Percentiles rank a stretch among this genome's conserved stretches.
These are phyloP conservation scores for Pterois miles DNA, from an alignment of 2,797 vertebrate genomes.

Conservation along the genomic window DNA sequence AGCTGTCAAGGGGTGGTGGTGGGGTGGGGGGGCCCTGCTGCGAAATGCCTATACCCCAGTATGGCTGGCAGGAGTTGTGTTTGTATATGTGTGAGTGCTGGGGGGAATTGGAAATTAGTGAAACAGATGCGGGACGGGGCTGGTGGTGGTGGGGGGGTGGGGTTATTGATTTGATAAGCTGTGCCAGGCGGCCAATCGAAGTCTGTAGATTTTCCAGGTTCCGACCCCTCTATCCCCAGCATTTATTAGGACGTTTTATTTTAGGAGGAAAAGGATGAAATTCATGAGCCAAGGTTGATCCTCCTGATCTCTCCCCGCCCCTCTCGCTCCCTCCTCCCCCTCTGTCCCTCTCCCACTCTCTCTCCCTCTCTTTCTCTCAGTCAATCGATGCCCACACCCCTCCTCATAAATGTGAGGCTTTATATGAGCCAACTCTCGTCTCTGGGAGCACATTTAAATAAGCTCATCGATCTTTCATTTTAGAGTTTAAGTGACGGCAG, in stretches of 20 bases:
- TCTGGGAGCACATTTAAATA: conserved; percentile 82
- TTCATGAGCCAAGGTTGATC: conserved; percentile 75
- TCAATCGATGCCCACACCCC: conserved; percentile 77
- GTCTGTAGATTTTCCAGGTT: conserved; percentile 67
- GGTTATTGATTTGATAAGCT: conserved; percentile 71
- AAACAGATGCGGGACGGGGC: conserved; percentile 44
- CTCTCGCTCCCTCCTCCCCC: neutral
- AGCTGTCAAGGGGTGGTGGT: conserved; percentile 29
- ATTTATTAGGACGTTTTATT: conserved; percentile 76
- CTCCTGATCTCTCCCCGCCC: conserved; percentile 51
- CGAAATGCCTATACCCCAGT: conserved; percentile 7
- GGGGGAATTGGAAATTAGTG: conserved; percentile 47
- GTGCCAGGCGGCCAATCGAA: conserved; percentile 70
- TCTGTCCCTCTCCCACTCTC: conserved; percentile 7
- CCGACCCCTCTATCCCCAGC: conserved; percentile 45
- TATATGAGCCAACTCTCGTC: conserved; percentile 77
- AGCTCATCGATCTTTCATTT: conserved; percentile 84
- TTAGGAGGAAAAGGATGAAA: conserved; percentile 74
- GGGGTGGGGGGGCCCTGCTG: neutral
- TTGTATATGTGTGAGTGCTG: neutral
- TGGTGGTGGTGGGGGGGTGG: conserved; percentile 1
- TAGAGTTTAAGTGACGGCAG: conserved; percentile 81
- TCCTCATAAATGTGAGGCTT: conserved; percentile 78
- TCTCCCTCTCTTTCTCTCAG: conserved; percentile 31
- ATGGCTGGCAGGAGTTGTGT: conserved; percentile 17